These are phyloP conservation scores for Notothenia coriiceps DNA, from an alignment of 2,113 vertebrate genomes.

Conservation along the genomic window DNA sequence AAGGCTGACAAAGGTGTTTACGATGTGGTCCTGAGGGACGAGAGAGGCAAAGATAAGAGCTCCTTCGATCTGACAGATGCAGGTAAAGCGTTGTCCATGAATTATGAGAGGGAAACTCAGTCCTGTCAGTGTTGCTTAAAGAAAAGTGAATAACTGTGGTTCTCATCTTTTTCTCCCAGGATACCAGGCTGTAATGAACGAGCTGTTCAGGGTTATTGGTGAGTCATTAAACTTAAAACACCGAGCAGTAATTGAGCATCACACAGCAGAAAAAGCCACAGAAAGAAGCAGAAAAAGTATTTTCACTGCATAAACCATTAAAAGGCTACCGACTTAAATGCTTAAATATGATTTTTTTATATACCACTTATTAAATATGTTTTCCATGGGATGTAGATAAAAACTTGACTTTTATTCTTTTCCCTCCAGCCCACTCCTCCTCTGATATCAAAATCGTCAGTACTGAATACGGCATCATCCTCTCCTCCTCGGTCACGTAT, in stretches of 20 bases:
- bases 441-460: constrained; percentile 90
- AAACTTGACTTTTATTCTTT: constrained; percentile 7
- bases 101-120: constrained; percentile 6
- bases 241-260: constrained; percentile 11
- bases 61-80: constrained; percentile 88
- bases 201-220: constrained; percentile 96
- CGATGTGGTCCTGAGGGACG: constrained; percentile 91
- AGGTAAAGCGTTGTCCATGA: constrained; percentile 80
- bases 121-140: not conserved
- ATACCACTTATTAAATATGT: not conserved
- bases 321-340: not conserved
- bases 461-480: constrained; percentile 94
- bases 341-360: not conserved
- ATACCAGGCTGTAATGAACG: constrained; percentile 93
- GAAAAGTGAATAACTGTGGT: constrained; percentile 9
- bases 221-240: constrained; percentile 73
- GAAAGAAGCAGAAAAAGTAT: constrained; percentile 6
- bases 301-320: not conserved
- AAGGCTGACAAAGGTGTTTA: constrained; percentile 94
- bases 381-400: not conserved
- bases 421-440: constrained; percentile 89
- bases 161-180: constrained; percentile 80
- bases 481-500: constrained; percentile 90
- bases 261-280: not conserved
- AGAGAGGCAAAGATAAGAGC: constrained; percentile 94